A percentile compares a stretch with the other conserved stretches of the same genome.
Evolutionary conservation across 2,797 vertebrate genomes (phyloP).

Genomic region (Saguinus oedipus): DNA sequence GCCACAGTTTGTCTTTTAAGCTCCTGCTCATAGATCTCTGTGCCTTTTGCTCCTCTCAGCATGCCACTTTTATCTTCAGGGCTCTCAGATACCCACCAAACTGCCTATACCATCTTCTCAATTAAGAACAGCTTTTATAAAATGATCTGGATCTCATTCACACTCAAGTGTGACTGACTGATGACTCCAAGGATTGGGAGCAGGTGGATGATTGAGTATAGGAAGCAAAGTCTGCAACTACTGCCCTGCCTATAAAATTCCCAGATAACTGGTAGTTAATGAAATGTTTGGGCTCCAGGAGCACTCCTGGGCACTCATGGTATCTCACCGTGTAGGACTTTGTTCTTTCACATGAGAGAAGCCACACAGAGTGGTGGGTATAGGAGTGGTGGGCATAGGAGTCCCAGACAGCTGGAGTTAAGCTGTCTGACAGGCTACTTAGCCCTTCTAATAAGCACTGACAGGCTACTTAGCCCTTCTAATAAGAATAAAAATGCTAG

Average conservation of each 20-base stretch:
- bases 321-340: background rate
- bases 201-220: background rate
- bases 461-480: background rate
- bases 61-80: background rate
- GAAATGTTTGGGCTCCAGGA: background rate
- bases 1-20: background rate
- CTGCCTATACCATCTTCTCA: background rate
- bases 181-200: background rate
- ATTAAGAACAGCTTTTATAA: background rate
- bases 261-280: background rate
- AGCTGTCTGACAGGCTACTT: background rate
- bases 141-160: background rate
- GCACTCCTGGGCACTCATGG: background rate
- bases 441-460: too few species aligned
- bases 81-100: background rate
- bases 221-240: background rate
- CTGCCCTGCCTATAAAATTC: background rate
- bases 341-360: background rate
- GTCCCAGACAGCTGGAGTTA: background rate
- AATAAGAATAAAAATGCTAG: background rate
- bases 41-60: background rate
- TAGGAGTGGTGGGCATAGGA: background rate
- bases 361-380: background rate
- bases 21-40: background rate
- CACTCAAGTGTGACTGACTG: background rate